Conservation (phyloP, 2,888 invertebrate genomes). For the Rhaphigaster nebulosa region DNA sequence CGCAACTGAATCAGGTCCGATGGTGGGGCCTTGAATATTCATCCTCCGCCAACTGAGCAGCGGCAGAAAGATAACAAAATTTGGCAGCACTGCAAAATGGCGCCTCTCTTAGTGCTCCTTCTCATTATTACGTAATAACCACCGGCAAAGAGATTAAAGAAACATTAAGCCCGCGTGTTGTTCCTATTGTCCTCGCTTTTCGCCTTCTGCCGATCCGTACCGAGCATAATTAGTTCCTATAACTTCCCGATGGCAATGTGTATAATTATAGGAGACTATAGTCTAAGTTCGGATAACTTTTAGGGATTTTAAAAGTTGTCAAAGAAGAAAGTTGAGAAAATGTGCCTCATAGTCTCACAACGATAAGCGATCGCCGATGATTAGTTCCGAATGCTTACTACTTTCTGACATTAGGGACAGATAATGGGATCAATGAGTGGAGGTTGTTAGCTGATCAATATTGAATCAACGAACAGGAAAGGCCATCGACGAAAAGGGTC, state of each 20-base stretch:
- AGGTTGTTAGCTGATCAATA: background rate
- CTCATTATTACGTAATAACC: conserved; percentile 45
- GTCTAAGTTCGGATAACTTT: background rate
- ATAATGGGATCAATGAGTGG: background rate
- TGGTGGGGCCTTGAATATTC: conserved; percentile 9
- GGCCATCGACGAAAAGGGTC: background rate
- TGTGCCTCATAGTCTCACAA: background rate
- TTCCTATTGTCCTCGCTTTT: background rate
- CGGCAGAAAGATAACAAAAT: conserved; percentile 46
- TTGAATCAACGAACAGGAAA: background rate
- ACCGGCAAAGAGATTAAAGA: conserved; percentile 8
- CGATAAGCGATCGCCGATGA: background rate
- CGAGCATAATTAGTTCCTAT: background rate
- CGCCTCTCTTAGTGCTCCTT: background rate
- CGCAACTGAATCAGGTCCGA: conserved; percentile 44
- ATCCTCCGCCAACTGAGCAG: background rate
- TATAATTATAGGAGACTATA: background rate
- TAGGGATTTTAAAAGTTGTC: background rate
- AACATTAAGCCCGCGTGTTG: conserved; percentile 17
- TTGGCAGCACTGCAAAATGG: conserved; percentile 19
- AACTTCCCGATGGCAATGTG: background rate
- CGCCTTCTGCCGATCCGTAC: background rate
- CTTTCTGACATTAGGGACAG: background rate
- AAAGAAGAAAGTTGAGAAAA: background rate
- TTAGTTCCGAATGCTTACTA: background rate